Evolutionary conservation across 2,888 invertebrate species (phyloP), one percentile per base, ranked within the genome.

Genomic region (Mellilla xanthometata): DNA sequence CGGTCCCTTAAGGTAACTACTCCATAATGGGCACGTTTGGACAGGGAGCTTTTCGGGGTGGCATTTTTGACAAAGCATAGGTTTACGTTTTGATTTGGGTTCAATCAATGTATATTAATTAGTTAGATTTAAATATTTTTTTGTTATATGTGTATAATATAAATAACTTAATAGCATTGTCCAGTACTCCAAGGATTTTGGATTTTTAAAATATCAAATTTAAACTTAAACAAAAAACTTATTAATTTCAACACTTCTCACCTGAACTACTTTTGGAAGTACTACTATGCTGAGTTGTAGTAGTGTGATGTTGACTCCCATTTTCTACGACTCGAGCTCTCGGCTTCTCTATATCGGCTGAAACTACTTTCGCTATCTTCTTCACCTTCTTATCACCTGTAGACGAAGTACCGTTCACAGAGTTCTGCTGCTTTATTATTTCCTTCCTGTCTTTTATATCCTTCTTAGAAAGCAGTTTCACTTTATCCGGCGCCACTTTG

Each of bases 361-460:
- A 73, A 1, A 77, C 67, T 1, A 71, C 48, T 49, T 78, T 84
- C 6, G 64, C 49, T 0, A 81, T 81, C 32, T 81, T 87, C 64
- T 79, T 83, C 5, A 76, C 70, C 48, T 75, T 82, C 58, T 72
- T 69, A 23, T 90, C 90, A 2, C 66, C 69, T 0, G 67, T 39
- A 38, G 44, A 71, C 5, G 61, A 58, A 0, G 64, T 54, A 0
- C 84, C 86, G 8, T 82, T 85, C 1, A 82, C 58, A 1, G 77
- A 64, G 35, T 56, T 73, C 68, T 88, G 86, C 39, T 84, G 86
- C 49, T 85, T 89, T 38, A 81, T 68, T 6, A 78, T 66, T 10
- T 84, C 89, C 53, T 77, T 85, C 52, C 80, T 78, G 36, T 81
- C 85, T 61, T 80, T 89, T 12, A 82, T 67, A 4, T 89, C 88